Conservation (phyloP, 2,113 vertebrate species). For the Dipodomys ordii region DNA sequence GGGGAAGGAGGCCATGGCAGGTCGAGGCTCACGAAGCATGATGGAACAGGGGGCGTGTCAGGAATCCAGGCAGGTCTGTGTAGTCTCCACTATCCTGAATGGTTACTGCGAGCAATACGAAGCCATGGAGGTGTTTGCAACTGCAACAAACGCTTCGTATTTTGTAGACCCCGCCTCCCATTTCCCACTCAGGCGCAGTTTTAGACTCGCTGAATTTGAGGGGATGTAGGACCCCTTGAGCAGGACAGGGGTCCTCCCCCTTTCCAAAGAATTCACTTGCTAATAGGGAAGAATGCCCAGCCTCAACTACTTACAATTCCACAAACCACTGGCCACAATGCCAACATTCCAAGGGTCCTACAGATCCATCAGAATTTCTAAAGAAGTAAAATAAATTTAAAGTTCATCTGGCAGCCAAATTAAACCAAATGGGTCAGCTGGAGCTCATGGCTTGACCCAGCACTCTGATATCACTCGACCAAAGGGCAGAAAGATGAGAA, state of each 20-base stretch:
- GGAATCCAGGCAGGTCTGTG: background rate
- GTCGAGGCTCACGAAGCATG: background rate
- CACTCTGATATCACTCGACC: no score
- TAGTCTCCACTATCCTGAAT: background rate
- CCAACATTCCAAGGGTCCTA: background rate
- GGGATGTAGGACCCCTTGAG: rapidly evolving
- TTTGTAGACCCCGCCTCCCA: no score
- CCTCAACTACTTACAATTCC: background rate
- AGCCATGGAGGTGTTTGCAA: background rate
- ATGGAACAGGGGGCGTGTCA: background rate
- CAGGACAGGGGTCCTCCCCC: background rate
- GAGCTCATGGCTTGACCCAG: background rate
- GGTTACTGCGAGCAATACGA: background rate
- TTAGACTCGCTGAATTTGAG: background rate
- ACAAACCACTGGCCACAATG: background rate
- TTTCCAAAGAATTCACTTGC: background rate
- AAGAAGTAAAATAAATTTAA: background rate
- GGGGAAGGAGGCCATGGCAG: background rate
- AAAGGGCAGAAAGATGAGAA: background rate
- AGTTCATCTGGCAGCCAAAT: background rate
- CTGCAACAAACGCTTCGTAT: background rate
- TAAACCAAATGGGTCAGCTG: background rate
- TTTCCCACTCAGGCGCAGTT: background rate
- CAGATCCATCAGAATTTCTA: background rate
- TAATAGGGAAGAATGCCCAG: background rate